These are phyloP conservation scores for Mionectes macconnelli DNA, from an alignment of 2,113 vertebrate genomes.

Conservation along the genomic window DNA sequence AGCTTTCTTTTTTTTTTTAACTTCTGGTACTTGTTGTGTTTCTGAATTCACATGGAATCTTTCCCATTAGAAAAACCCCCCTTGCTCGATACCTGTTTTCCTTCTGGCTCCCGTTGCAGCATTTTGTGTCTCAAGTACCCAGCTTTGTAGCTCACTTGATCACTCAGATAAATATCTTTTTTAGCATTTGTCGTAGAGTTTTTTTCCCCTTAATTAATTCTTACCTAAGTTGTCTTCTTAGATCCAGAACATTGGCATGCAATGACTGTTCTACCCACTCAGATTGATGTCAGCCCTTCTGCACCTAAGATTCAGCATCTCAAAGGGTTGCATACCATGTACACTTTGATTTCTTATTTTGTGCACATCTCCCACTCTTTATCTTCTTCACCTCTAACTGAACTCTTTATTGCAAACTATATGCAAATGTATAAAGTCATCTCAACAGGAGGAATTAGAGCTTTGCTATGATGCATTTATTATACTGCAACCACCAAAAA, in stretches of 20 bases:
- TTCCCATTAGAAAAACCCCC: background rate
- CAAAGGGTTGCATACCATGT: background rate
- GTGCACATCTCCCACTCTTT: background rate
- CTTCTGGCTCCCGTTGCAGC: background rate
- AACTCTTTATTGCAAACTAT: background rate
- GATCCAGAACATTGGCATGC: background rate
- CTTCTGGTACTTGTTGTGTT: background rate
- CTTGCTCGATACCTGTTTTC: background rate
- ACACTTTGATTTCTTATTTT: background rate
- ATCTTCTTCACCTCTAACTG: background rate
- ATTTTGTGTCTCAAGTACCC: background rate
- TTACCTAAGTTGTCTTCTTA: background rate
- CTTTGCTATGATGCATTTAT: background rate
- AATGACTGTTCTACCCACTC: background rate
- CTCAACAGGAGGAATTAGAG: background rate
- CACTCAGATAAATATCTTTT: background rate
- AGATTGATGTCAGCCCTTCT: background rate
- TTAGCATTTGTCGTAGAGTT: background rate
- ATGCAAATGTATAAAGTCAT: background rate
- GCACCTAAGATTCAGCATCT: background rate
- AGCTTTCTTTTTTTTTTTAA: background rate
- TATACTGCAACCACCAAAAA: background rate
- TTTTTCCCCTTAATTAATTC: background rate
- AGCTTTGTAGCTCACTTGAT: background rate
- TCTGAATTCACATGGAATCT: background rate